Evolutionary conservation across 2,888 invertebrate genomes (phyloP).

Genomic region (Stenolophus ochropezus): DNA sequence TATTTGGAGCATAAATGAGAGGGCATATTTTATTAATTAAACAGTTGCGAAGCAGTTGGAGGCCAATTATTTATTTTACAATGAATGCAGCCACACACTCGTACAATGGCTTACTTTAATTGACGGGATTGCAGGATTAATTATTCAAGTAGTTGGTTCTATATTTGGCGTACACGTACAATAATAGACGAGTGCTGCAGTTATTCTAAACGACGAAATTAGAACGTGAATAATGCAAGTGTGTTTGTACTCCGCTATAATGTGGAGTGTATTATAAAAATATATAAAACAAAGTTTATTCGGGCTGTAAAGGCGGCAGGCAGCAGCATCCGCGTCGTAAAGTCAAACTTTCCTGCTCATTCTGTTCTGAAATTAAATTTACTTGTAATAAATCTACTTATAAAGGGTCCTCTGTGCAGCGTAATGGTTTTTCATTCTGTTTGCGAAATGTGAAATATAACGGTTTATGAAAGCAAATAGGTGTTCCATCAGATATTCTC

Average conservation of each 20-base stretch:
- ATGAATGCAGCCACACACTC: background rate
- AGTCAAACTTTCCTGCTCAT: constrained; percentile 51
- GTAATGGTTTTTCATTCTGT: constrained; percentile 55
- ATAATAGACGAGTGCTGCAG: background rate
- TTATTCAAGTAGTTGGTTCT: background rate
- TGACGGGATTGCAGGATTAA: background rate
- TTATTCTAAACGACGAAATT: background rate
- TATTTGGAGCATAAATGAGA: background rate
- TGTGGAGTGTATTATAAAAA: constrained; percentile 5
- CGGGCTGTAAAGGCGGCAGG: constrained; percentile 30
- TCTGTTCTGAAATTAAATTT: constrained; percentile 57
- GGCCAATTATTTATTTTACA: constrained; percentile 7
- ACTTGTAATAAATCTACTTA: constrained; percentile 59
- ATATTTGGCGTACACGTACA: background rate
- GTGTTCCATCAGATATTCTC: constrained; percentile 32
- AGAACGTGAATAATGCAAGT: background rate
- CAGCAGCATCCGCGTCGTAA: constrained; percentile 45
- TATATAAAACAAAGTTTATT: constrained; percentile 37
- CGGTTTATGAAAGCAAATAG: constrained; percentile 51
- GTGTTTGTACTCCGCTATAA: background rate
- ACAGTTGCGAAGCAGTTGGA: background rate
- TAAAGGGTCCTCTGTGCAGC: constrained; percentile 50
- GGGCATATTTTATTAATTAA: background rate
- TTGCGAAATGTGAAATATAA: constrained; percentile 54
- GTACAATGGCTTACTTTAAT: background rate